These are phyloP conservation scores for Perognathus longimembris DNA, from an alignment of 2,113 vertebrate species.

Conservation along the genomic window DNA sequence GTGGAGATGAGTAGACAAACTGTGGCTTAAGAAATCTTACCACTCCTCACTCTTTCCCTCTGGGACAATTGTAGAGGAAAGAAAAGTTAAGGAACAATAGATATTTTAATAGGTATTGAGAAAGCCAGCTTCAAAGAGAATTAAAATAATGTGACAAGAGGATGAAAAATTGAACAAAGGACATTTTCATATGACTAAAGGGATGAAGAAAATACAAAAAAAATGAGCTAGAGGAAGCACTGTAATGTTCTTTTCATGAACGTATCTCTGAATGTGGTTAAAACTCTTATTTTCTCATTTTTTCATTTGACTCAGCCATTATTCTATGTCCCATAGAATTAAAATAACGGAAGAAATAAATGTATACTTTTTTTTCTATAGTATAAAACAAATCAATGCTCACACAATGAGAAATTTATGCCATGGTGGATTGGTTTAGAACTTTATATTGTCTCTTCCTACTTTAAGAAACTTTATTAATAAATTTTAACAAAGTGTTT, in stretches of 20 bases:
- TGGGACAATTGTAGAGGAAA: neutral
- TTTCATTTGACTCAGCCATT: neutral
- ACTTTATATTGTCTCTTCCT: constrained; percentile 39
- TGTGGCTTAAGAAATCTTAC: neutral
- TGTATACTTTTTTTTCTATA: neutral
- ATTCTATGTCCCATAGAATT: neutral
- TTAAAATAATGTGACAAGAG: constrained; percentile 53
- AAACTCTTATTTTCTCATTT: neutral
- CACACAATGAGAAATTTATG: neutral
- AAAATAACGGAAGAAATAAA: constrained; percentile 30
- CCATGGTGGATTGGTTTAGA: neutral
- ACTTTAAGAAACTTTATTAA: constrained; percentile 14
- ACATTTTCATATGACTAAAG: constrained; percentile 59
- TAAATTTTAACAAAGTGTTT: constrained; percentile 35
- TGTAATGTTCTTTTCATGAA: constrained; percentile 33
- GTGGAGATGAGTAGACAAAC: neutral
- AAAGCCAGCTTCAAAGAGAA: constrained; percentile 63
- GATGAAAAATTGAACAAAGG: constrained; percentile 67
- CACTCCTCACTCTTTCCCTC: neutral
- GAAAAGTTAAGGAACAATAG: constrained; percentile 45
- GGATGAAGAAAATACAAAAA: constrained; percentile 49
- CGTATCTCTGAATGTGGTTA: neutral
- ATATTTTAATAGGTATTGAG: constrained; percentile 55
- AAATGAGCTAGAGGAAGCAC: constrained; percentile 38
- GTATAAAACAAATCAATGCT: neutral